Conservation (phyloP, 1,140 invertebrate species). For the Platorchestia sp. region DNA sequence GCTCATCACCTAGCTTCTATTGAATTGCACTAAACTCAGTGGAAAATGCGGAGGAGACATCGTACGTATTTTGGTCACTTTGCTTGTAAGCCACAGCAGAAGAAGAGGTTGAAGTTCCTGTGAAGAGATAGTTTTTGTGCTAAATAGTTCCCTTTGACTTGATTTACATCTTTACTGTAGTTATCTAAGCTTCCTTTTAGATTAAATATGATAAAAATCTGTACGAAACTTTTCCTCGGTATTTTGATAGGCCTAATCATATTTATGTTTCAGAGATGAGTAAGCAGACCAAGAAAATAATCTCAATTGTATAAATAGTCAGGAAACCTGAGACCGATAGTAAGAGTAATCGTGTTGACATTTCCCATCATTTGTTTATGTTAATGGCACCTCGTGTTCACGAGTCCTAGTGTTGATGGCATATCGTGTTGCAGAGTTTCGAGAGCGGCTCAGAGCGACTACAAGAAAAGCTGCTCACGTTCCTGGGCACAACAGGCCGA, state of each 20-base stretch:
- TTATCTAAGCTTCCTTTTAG: not conserved
- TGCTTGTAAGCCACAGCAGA: not conserved
- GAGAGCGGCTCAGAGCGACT: conserved; percentile 72
- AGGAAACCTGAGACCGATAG: too few species aligned
- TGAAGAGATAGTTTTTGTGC: not conserved
- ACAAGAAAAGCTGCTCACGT: conserved; percentile 73
- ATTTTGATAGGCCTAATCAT: not conserved
- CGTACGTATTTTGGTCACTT: too few species aligned
- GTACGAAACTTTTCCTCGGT: too few species aligned
- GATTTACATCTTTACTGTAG: not conserved
- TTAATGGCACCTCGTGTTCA: too few species aligned
- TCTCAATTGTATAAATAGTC: too few species aligned
- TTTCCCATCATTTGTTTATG: too few species aligned
- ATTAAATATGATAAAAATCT: not conserved
- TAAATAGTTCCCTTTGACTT: not conserved
- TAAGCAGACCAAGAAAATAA: too few species aligned
- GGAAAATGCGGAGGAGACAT: not conserved
- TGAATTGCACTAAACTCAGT: not conserved
- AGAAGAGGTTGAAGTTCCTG: not conserved
- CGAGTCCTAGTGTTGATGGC: too few species aligned
- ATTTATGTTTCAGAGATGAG: too few species aligned
- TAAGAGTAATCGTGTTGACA: too few species aligned
- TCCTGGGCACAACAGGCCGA: conserved; percentile 74
- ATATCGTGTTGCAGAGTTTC: conserved; percentile 71
- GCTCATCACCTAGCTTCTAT: not conserved